Percentiles rank a stretch among this genome's conserved stretches.
Evolutionary conservation across 2,888 invertebrate species (phyloP).

Genomic region (Tinea semifulvella): DNA sequence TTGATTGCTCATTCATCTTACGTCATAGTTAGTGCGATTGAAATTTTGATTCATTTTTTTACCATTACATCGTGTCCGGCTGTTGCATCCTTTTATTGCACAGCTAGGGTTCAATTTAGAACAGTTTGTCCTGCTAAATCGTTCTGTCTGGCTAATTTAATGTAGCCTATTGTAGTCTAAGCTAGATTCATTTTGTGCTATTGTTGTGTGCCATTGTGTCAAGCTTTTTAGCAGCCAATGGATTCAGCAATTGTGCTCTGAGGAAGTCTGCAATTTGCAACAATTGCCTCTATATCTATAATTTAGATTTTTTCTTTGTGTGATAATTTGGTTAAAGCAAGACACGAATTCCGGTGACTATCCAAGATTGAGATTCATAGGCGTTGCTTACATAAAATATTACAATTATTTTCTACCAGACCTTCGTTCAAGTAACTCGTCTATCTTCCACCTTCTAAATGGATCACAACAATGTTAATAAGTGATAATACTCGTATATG

Average conservation of each 20-base stretch:
- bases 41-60: constrained; percentile 42
- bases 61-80: constrained; percentile 9
- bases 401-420: too few relatives aligned
- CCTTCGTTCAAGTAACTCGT: too few relatives aligned
- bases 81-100: constrained; percentile 1
- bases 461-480: too few relatives aligned
- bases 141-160: constrained; percentile 15
- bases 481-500: too few relatives aligned
- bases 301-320: constrained; percentile 7
- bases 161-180: constrained; percentile 15
- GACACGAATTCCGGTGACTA: constrained; percentile 4
- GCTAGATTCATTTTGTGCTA: constrained; percentile 23
- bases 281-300: constrained; percentile 3
- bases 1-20: constrained; percentile 64
- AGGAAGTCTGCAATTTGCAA: constrained; percentile 49
- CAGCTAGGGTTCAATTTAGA: constrained; percentile 9
- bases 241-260: constrained; percentile 43
- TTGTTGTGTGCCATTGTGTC: constrained; percentile 40
- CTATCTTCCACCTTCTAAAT: too few relatives aligned
- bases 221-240: constrained; percentile 46
- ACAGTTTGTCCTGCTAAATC: not conserved
- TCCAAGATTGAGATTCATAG: too few relatives aligned
- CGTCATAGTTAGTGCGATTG: constrained; percentile 52
- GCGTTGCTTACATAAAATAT: too few relatives aligned
- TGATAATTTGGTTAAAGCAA: constrained; percentile 15